Conservation (phyloP, 2,113 vertebrate genomes). For the Pseudolaguvia tuberculata region DNA sequence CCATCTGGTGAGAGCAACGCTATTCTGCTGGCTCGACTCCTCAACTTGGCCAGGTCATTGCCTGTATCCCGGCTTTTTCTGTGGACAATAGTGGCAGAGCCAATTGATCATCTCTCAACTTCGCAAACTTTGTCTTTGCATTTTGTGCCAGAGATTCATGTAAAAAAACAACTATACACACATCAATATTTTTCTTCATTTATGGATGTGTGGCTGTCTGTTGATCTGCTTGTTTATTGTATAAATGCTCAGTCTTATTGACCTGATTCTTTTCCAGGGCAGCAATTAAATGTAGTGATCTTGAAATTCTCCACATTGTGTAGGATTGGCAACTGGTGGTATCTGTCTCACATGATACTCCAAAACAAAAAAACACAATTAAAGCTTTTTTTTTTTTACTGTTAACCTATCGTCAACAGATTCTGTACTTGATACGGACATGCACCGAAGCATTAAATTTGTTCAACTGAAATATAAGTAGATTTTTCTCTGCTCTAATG, state of each 20-base stretch:
- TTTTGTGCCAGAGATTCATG: slow-evolving; percentile 12
- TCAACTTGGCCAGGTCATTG: slow-evolving; percentile 23
- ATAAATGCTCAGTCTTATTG: background rate
- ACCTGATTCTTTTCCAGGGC: background rate
- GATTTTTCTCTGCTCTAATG: background rate
- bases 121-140: background rate
- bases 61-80: slow-evolving; percentile 19
- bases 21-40: slow-evolving; percentile 28
- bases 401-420: background rate
- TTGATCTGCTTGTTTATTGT: background rate
- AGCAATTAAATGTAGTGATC: background rate
- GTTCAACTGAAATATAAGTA: background rate
- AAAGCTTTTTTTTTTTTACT: background rate
- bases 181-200: slow-evolving; percentile 4
- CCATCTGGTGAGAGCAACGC: slow-evolving; percentile 32
- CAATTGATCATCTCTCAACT: slow-evolving; percentile 15
- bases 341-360: background rate
- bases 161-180: background rate
- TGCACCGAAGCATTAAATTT: background rate
- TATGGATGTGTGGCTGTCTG: background rate
- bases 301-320: background rate
- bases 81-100: slow-evolving; percentile 15
- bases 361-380: background rate
- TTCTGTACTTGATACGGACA: background rate
- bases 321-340: background rate